Evolutionary conservation across 2,797 vertebrate species (phyloP).

Genomic region (Bovichtus variegatus): DNA sequence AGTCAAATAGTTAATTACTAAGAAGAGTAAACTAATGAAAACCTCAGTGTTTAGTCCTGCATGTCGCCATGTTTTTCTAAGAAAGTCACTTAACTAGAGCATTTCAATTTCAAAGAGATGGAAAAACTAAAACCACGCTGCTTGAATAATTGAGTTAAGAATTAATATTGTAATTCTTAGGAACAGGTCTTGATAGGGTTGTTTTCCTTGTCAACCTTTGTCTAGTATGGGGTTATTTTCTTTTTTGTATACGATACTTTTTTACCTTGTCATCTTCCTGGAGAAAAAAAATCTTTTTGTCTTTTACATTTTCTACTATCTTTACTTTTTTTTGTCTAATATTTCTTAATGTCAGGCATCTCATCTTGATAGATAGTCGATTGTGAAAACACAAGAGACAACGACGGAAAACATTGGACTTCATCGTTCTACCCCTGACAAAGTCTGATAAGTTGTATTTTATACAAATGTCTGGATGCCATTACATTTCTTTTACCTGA

Average conservation of each 20-base stretch:
- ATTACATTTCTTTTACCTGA: constrained; percentile 83
- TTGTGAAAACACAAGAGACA: background rate
- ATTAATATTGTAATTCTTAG: background rate
- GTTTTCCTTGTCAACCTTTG: background rate
- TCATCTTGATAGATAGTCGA: background rate
- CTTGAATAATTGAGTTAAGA: background rate
- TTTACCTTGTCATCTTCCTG: background rate
- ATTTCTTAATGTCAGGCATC: constrained; percentile 12
- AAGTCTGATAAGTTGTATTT: constrained; percentile 10
- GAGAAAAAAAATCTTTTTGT: background rate
- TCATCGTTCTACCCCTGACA: background rate
- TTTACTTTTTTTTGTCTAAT: background rate
- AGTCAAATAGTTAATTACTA: too few relatives aligned
- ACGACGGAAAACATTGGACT: background rate
- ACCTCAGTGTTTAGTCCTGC: too few relatives aligned
- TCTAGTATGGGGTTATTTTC: too few relatives aligned
- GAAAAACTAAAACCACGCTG: background rate
- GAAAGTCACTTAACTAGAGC: too few relatives aligned
- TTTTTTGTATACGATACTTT: background rate
- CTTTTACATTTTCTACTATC: background rate
- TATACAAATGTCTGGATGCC: background rate
- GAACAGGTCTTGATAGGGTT: background rate
- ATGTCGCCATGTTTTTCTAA: too few relatives aligned
- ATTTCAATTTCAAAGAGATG: background rate
- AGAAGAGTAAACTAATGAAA: too few relatives aligned